Base-by-base conservation (phyloP, 2,797 vertebrate genomes). In the Anomalospiza imberbis region DNA sequence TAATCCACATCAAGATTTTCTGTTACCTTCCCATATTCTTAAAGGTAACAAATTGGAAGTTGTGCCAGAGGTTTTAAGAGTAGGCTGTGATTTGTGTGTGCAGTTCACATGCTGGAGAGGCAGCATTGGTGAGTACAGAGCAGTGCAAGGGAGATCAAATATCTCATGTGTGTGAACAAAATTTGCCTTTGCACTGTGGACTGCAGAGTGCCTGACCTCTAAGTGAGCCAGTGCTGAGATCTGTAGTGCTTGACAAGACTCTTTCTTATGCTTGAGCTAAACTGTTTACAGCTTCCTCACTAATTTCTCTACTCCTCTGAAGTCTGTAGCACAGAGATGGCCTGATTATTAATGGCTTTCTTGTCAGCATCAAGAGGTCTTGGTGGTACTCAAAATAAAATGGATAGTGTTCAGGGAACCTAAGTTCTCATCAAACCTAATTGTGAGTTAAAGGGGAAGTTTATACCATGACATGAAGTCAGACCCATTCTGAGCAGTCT, bases 281-380 rank as follows among this genome's bases (percentile, higher is more conserved):
- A 88, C 40, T 91, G 51, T 76, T 91, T 91, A 85, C 66, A 82
- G 36, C 32, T 91, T 4, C 2, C 67, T 94, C 70, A 32, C 29
- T 88, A 67, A 91, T 94, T 88, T 85, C 47, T 70, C 63, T 75
- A 12, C 40, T 77, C 6, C 29, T 83, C 66, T 55, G 44, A 85
- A 83, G 29, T n/a, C 51, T 42, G 70, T 13, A 86, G 50, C 11
- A 38, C 22, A 74, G 55, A 81, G 62, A 67, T 50, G n/a, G 6
- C 8, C 19, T 94, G 80, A 79, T 95, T 79, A 79, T 90, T 88
- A 83, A 77, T 85, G 76, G 32, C 29, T 13, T 89, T 85, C 71
- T 91, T 1, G 2, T 86, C 67, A 73, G 12, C 31, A 42, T 63
- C 40, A 58, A 70, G 85, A 84, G 36, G 28, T 53, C 53, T 76